Percentiles rank a stretch among this genome's conserved stretches.
Evolutionary conservation across 2,797 vertebrate genomes (phyloP).

Genomic region (Furcifer pardalis): DNA sequence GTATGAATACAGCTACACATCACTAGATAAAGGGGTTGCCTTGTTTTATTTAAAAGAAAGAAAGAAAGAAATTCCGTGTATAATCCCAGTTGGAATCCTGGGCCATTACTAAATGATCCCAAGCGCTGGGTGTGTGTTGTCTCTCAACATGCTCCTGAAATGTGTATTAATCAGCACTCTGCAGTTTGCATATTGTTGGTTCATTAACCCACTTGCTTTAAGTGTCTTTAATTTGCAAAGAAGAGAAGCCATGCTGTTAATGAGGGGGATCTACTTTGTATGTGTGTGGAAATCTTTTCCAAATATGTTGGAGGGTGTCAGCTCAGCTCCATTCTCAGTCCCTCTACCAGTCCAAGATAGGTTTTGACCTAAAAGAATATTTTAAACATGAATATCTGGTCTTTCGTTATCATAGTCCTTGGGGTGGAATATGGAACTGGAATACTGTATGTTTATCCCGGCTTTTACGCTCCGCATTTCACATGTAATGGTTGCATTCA

Average conservation of each 20-base stretch:
- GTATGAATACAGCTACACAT: background rate
- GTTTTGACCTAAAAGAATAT: conserved; percentile 22
- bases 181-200: conserved; percentile 61
- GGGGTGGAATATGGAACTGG: conserved; percentile 58
- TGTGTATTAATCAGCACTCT: conserved; percentile 63
- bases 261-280: conserved; percentile 55
- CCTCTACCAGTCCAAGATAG: background rate
- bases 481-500: conserved; percentile 52
- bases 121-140: conserved; percentile 30
- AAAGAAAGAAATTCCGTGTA: background rate
- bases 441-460: conserved; percentile 58
- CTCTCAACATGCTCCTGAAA: conserved; percentile 49
- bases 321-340: conserved; percentile 33
- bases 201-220: conserved; percentile 73
- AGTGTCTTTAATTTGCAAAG: conserved; percentile 65
- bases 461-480: conserved; percentile 33
- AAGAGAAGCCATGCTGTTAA: conserved; percentile 65
- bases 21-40: background rate
- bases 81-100: background rate
- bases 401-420: conserved; percentile 54
- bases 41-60: background rate
- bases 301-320: conserved; percentile 34
- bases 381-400: conserved; percentile 38
- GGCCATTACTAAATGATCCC: conserved; percentile 17
- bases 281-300: conserved; percentile 39